Conservation (phyloP, 1,140 invertebrate species). For the Spodoptera frugiperda region DNA sequence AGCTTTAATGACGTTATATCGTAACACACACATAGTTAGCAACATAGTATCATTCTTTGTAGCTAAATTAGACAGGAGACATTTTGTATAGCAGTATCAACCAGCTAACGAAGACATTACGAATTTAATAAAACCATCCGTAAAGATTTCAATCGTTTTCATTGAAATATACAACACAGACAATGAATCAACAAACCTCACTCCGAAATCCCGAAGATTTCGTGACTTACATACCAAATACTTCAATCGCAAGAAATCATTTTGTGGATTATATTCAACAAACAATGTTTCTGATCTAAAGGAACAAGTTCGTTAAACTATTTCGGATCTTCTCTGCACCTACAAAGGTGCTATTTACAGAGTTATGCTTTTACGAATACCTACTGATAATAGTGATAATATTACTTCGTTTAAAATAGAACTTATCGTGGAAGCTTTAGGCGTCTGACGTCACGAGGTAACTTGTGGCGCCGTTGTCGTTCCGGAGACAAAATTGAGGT, state of each 20-base stretch:
- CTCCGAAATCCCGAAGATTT: neutral
- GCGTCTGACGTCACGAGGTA: neutral
- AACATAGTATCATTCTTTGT: too few species aligned
- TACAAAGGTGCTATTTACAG: constrained; percentile 40
- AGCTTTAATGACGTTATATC: too few species aligned
- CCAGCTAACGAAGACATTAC: neutral
- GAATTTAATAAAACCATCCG: too few species aligned
- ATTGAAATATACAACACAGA: too few species aligned
- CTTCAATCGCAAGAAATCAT: constrained; percentile 9
- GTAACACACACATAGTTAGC: too few species aligned
- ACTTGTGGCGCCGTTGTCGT: neutral
- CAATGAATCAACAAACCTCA: neutral
- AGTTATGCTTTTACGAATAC: constrained; percentile 39
- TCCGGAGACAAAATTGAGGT: neutral
- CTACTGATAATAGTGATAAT: neutral
- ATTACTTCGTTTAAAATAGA: neutral
- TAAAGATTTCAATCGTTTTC: neutral
- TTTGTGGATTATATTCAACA: neutral
- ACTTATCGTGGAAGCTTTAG: neutral
- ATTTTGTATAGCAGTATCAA: neutral
- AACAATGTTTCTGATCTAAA: constrained; percentile 37
- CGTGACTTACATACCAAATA: constrained; percentile 4
- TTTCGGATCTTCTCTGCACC: neutral
- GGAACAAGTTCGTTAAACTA: constrained; percentile 35
- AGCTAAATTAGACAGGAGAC: too few species aligned